phyloP scores from a whole-genome alignment of 2,888 invertebrate species.

The Hypolimnas misippus region DNA sequence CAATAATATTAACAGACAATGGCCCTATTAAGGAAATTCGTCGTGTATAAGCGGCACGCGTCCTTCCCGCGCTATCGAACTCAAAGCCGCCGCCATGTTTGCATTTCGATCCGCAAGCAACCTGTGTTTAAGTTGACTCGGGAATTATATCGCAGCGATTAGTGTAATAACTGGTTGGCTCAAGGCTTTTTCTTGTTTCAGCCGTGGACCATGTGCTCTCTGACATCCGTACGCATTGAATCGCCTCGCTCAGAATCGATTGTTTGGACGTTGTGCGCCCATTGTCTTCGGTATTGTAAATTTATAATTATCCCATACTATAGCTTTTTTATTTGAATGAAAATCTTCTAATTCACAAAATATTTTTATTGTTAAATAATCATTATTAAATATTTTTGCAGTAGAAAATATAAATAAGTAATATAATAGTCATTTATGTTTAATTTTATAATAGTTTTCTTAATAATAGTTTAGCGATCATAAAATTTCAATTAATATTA shows the following conservation, averaged over 20 bases:
- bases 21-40: slow-evolving; percentile 36
- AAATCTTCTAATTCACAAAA: background rate
- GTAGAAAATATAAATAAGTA: no score
- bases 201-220: slow-evolving; percentile 55
- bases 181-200: slow-evolving; percentile 76
- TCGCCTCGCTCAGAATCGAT: slow-evolving; percentile 57
- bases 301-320: slow-evolving; percentile 15
- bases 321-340: background rate
- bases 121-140: slow-evolving; percentile 84
- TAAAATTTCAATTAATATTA: background rate
- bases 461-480: background rate
- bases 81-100: slow-evolving; percentile 84
- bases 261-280: slow-evolving; percentile 63
- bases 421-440: no score
- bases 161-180: slow-evolving; percentile 84
- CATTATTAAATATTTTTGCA: no score
- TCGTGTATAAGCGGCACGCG: slow-evolving; percentile 51
- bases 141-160: slow-evolving; percentile 84
- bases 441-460: no score
- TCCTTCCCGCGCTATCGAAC: slow-evolving; percentile 66
- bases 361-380: no score
- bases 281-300: slow-evolving; percentile 61
- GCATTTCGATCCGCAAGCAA: slow-evolving; percentile 82
- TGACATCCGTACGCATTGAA: slow-evolving; percentile 64
- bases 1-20: slow-evolving; percentile 9